Evolutionary conservation across 2,888 invertebrate species (phyloP), one percentile per base, ranked within the genome.

Genomic region (Pollenia amentaria): DNA sequence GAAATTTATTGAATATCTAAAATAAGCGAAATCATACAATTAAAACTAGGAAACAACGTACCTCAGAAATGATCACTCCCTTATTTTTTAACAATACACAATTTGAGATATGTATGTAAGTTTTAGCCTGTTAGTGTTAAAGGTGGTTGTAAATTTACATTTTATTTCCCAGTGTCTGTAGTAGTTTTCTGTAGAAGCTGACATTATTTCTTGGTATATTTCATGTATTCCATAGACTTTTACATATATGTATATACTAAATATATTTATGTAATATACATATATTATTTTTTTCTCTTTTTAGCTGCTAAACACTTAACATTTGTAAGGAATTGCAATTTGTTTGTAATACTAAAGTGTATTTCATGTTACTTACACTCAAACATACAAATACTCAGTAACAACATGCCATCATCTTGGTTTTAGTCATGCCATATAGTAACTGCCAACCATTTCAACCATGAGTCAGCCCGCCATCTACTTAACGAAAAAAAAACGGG

Each of bases 271-370:
- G 18, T 38, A 29, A 16, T 62, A 29, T 80, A 14, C 64, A 46
- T 18, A 40, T 55, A 40, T 75, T 48, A 40, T 48, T 6, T 46
- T 60, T 55, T 57, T 40, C 1, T 62, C 53, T 16, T 53, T 44
- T 70, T 72, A 67, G 57, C 67, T 73, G 55, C 73, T 78, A 76
- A 83, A 83, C 79, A 80, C 86, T 86, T 83, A 83, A 86, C 75
- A 83, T 86, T 86, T 83, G 75, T 70, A 86, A 79, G 76, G 69
- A 83, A 86, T 83, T 76, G 75, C 83, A 83, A 83, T 80, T 84
- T 83, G 75, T 76, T 79, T 80, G 75, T 79, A 82, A 75, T 70
- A 51, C 67, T 75, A 57, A 83, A 83, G 70, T 79, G 64, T 65
- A 79, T 79, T 86, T 79, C 64, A 70, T 79, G 64, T 86, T 83